phyloP scores from a whole-genome alignment of 2,797 vertebrate species.

The Glossophaga mutica region DNA sequence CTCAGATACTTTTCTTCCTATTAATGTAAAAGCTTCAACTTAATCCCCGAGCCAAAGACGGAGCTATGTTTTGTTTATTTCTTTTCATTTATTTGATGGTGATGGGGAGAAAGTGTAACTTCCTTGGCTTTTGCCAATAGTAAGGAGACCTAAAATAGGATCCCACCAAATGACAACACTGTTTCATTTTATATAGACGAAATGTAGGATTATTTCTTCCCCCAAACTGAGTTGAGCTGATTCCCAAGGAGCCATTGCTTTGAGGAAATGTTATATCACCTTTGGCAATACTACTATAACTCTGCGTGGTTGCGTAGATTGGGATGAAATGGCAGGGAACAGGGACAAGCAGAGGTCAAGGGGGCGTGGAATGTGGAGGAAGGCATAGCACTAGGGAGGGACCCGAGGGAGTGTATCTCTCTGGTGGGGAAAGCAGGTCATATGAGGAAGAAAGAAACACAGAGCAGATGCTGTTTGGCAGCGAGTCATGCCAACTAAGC shows the following conservation, averaged over 20 bases:
- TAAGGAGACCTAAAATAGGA: neutral
- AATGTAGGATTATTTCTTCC: neutral
- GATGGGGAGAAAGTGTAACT: neutral
- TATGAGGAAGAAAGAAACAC: neutral
- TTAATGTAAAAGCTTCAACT: neutral
- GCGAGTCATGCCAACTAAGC: neutral
- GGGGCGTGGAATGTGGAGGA: neutral
- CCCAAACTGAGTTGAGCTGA: neutral
- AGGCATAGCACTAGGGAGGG: too few relatives aligned
- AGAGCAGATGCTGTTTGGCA: neutral
- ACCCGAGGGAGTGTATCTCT: too few relatives aligned
- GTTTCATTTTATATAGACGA: neutral
- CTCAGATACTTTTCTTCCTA: neutral
- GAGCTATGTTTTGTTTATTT: neutral
- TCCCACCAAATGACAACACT: neutral
- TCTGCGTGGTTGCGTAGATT: neutral
- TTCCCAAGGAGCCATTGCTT: neutral
- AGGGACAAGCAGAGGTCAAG: neutral
- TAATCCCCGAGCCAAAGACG: neutral
- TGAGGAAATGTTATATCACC: neutral
- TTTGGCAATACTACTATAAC: neutral
- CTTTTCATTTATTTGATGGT: neutral
- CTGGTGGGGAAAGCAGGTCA: neutral
- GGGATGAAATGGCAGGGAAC: neutral
- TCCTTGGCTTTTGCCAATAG: conserved; percentile 14